Evolutionary conservation across 2,113 vertebrate species (phyloP).

Genomic region (Dissostichus mawsoni): DNA sequence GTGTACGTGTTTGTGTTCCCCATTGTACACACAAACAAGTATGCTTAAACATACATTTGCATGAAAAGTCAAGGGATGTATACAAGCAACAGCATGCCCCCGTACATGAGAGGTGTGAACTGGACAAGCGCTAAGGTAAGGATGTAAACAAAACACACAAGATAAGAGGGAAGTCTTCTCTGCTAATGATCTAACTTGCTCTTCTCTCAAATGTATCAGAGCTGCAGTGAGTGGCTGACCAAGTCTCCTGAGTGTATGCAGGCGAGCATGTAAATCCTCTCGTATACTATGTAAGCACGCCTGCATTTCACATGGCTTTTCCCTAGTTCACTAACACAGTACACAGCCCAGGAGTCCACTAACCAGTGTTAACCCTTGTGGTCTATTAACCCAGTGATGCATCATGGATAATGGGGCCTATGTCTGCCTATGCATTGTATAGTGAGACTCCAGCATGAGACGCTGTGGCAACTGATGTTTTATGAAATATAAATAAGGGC

Average conservation of each 20-base stretch:
- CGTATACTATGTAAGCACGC: constrained; percentile 27
- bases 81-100: constrained; percentile 68
- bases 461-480: constrained; percentile 26
- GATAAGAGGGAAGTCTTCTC: constrained; percentile 31
- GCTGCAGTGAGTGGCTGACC: constrained; percentile 29
- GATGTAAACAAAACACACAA: constrained; percentile 71
- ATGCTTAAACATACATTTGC: constrained; percentile 81
- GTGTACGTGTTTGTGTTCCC: constrained; percentile 59
- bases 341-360: constrained; percentile 48
- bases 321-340: constrained; percentile 3
- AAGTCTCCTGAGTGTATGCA: constrained; percentile 30
- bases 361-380: constrained; percentile 43
- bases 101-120: constrained; percentile 61
- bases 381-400: constrained; percentile 37
- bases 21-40: constrained; percentile 80
- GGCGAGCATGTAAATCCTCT: constrained; percentile 13
- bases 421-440: constrained; percentile 14
- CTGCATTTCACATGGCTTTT: constrained; percentile 9
- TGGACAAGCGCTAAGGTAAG: constrained; percentile 55
- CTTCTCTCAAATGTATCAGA: constrained; percentile 33
- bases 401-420: constrained; percentile 33
- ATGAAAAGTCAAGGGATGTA: constrained; percentile 78
- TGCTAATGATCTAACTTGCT: constrained; percentile 67
- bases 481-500: constrained; percentile 66
- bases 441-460: constrained; percentile 18